phyloP scores from a whole-genome alignment of 2,888 invertebrate species.

The Hemicrepidius hirtus region DNA sequence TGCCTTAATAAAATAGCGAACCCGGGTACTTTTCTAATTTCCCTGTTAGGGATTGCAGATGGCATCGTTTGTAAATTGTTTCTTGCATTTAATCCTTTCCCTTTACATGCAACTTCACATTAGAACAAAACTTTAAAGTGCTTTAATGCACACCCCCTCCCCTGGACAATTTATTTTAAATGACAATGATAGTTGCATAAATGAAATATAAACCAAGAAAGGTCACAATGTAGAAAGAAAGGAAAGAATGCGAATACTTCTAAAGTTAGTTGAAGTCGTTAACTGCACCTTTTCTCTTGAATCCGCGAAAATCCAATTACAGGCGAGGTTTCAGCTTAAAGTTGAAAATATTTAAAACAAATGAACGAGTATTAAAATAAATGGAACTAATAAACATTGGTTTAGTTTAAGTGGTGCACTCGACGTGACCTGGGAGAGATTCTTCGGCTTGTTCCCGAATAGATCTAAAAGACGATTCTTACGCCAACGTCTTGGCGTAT shows the following conservation, averaged over 20 bases:
- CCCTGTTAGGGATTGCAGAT: constrained; percentile 4
- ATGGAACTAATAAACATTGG: constrained; percentile 42
- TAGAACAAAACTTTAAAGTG: too few relatives aligned
- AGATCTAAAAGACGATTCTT: constrained; percentile 44
- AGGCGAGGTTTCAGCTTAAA: background rate
- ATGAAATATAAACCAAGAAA: too few relatives aligned
- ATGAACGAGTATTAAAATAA: constrained; percentile 40
- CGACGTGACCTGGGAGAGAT: constrained; percentile 49
- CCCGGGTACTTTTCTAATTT: constrained; percentile 9
- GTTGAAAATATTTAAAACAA: constrained; percentile 30
- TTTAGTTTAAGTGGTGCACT: constrained; percentile 46
- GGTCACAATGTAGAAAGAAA: too few relatives aligned
- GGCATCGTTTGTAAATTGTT: constrained; percentile 9
- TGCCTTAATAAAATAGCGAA: constrained; percentile 19
- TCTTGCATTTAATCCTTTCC: background rate
- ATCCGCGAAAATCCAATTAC: constrained; percentile 23
- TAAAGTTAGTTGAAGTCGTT: background rate
- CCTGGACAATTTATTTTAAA: too few relatives aligned
- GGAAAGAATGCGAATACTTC: too few relatives aligned
- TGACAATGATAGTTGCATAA: too few relatives aligned
- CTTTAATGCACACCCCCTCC: too few relatives aligned
- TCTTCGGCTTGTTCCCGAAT: constrained; percentile 39
- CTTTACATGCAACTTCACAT: too few relatives aligned
- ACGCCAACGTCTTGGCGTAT: constrained; percentile 42
- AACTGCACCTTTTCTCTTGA: constrained; percentile 2